A percentile compares a stretch with the other conserved stretches of the same genome.
phyloP scores from a whole-genome alignment of 2,797 vertebrate species.

The Todus mexicanus region DNA sequence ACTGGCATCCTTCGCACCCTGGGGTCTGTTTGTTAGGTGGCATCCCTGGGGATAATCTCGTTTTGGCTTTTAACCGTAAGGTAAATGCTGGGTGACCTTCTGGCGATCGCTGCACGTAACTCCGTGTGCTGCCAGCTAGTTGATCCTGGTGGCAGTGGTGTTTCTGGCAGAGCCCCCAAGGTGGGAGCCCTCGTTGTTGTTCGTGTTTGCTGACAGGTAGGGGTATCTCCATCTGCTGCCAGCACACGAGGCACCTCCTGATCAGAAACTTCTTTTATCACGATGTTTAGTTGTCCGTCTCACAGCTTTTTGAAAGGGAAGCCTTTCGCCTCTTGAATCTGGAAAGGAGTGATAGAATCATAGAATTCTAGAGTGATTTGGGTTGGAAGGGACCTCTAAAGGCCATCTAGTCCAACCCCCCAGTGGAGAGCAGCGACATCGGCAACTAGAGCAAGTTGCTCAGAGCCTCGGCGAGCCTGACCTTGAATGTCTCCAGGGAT shows the following conservation, averaged over 20 bases:
- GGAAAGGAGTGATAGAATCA: not conserved
- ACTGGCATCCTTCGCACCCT: not conserved
- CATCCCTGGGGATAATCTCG: slow-evolving; percentile 49
- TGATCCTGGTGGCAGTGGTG: not conserved
- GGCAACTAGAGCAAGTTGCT: no score
- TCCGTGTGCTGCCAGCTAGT: slow-evolving; percentile 21
- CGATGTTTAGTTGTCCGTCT: slow-evolving; percentile 27
- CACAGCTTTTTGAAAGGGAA: slow-evolving; percentile 15
- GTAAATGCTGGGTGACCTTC: slow-evolving; percentile 19
- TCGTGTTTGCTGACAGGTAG: not conserved
- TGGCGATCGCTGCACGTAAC: not conserved
- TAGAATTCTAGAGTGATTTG: no score
- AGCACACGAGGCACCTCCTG: slow-evolving; percentile 36
- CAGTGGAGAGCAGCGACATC: no score
- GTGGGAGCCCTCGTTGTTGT: slow-evolving; percentile 32
- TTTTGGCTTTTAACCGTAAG: slow-evolving; percentile 51
- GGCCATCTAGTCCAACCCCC: no score
- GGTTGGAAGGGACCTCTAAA: no score
- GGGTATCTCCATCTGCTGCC: not conserved
- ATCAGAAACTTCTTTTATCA: slow-evolving; percentile 26
- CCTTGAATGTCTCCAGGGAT: no score
- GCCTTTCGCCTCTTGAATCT: not conserved
- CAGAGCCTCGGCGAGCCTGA: no score
- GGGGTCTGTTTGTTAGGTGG: slow-evolving; percentile 40
- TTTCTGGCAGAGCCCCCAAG: slow-evolving; percentile 17